Evolutionary conservation across 2,888 invertebrate species (phyloP).

Genomic region (Lamproptera curius): DNA sequence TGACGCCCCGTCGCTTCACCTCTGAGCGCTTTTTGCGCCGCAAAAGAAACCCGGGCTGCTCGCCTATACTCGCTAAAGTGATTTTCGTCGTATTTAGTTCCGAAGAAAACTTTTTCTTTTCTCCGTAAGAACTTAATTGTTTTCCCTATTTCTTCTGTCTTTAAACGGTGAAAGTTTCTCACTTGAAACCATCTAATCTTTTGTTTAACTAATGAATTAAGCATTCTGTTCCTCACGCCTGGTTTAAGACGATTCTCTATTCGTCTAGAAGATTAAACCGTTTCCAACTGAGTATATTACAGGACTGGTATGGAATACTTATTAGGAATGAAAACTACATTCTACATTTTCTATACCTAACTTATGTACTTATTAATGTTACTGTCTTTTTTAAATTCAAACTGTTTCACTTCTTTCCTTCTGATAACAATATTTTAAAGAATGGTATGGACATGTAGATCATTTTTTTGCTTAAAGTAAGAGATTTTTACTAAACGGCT

Average conservation of each 20-base stretch:
- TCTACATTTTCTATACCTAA: too few relatives aligned
- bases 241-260: constrained; percentile 18
- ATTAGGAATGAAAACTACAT: neutral
- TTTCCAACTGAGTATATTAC: too few relatives aligned
- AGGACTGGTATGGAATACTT: too few relatives aligned
- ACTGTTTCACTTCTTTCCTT: too few relatives aligned
- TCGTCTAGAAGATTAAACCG: neutral
- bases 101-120: constrained; percentile 40
- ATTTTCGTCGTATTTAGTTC: constrained; percentile 54
- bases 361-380: too few relatives aligned
- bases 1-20: constrained; percentile 53
- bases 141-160: constrained; percentile 44
- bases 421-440: too few relatives aligned
- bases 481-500: too few relatives aligned
- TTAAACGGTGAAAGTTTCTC: constrained; percentile 24
- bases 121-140: constrained; percentile 53
- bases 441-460: too few relatives aligned
- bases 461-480: too few relatives aligned
- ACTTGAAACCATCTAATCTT: constrained; percentile 10
- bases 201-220: constrained; percentile 7
- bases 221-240: constrained; percentile 5
- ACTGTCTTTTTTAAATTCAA: too few relatives aligned
- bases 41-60: constrained; percentile 52
- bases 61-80: constrained; percentile 42
- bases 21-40: constrained; percentile 45